phyloP scores from a whole-genome alignment of 2,888 invertebrate species.

The Drosophila anomelani region DNA sequence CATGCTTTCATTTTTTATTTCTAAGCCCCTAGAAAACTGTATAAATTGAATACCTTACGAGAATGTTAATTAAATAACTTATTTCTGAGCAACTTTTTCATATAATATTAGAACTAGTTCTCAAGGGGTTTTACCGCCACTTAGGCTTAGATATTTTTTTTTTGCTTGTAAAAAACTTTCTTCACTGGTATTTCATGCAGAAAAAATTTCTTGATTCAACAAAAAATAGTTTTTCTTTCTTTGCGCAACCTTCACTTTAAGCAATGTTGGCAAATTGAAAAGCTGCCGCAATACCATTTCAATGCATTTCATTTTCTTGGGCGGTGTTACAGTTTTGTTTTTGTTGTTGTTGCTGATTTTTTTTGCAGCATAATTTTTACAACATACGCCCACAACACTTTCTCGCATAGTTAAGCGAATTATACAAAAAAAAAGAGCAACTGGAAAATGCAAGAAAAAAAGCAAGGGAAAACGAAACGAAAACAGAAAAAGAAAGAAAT shows the following conservation, averaged over 20 bases:
- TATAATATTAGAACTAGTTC: neutral
- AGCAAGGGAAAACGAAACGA: conserved; percentile 12
- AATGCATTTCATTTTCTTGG: conserved; percentile 42
- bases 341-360: conserved; percentile 23
- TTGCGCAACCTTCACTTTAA: conserved; percentile 39
- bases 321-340: conserved; percentile 18
- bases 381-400: conserved; percentile 73
- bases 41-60: neutral
- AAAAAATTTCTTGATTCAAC: conserved; percentile 22
- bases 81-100: neutral
- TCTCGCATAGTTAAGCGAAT: conserved; percentile 71
- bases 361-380: conserved; percentile 48
- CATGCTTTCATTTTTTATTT: conserved; percentile 4
- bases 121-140: neutral
- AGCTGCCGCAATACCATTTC: conserved; percentile 39
- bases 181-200: conserved; percentile 6
- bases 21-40: neutral
- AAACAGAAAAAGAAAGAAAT: conserved; percentile 29
- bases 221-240: conserved; percentile 9
- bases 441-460: conserved; percentile 30
- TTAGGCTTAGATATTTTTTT: neutral
- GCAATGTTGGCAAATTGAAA: conserved; percentile 41
- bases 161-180: conserved; percentile 11
- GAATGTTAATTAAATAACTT: neutral
- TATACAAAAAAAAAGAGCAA: conserved; percentile 30